Base-by-base conservation (phyloP, 2,797 vertebrate genomes). In the Rhinatrema bivittatum region DNA sequence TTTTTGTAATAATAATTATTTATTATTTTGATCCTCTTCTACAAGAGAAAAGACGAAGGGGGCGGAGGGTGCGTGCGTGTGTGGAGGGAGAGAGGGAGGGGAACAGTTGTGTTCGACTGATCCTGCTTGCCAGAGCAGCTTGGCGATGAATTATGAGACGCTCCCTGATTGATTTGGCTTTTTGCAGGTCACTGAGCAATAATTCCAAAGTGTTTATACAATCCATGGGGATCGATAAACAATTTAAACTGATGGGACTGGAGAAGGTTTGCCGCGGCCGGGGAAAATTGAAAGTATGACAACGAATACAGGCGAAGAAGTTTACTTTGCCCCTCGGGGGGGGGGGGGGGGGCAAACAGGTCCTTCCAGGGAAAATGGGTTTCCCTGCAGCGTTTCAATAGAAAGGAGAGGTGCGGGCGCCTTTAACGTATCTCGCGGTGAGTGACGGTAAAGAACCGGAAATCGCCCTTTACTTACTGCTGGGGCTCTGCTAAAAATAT, bases 161-260 rank as follows among this genome's bases (percentile, higher is more conserved):
- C 58, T 70, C 49, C 65, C 18, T 61, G 50, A 61, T 76, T 74
- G 68, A 68, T 65, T 42, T 63, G 42, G 30, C 53, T 71, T 72
- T 74, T 77, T 78, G 59, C 66, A 72, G 62, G 65, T 66, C 69
- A 70, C 62, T 60, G 50, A 72, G 55, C 61, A 74, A 46, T 78
- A 65, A 63, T 80, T 78, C 60, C 49, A 73, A 61, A 62, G 50
- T 75, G 68, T 85, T 78, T 81, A 82, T 82, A 87, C 74, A 82
- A 90, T 88, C 87, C 82, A 86, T 85, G 85, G 83, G 73, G 89
- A 91, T 93, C 88, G 86, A 87, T 94, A 90, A 79, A 87, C 84
- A 91, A 82, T 94, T 91, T 88, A 89, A 90, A 86, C 73, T 71
- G 76, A 70, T 87, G 70, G 83, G 90, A 80, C 79, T 72, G 67